These are phyloP conservation scores for Nerophis lumbriciformis DNA, from an alignment of 2,113 vertebrate species.

Conservation along the genomic window DNA sequence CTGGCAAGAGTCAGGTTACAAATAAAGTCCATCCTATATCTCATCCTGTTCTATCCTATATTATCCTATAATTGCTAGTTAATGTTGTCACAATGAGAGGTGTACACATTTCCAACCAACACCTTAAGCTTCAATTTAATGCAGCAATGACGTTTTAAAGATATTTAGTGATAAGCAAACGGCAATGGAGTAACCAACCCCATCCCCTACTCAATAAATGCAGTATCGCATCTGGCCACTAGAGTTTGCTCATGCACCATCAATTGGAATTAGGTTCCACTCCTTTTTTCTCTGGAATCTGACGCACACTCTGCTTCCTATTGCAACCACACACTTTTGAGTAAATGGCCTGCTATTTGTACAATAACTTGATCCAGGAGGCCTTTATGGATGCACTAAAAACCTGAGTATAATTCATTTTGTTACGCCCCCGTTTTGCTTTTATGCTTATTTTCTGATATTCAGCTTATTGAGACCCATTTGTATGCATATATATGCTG, in stretches of 20 bases:
- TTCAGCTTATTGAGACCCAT: slow-evolving; percentile 38
- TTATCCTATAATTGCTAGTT: no score
- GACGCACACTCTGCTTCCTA: slow-evolving; percentile 22
- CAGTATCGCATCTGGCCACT: slow-evolving; percentile 21
- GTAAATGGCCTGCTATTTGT: slow-evolving; percentile 62
- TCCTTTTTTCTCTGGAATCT: neutral
- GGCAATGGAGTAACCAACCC: neutral
- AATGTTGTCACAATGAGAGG: no score
- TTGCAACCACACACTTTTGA: slow-evolving; percentile 55
- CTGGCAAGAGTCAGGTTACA: no score
- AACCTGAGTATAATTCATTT: slow-evolving; percentile 25
- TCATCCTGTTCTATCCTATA: no score
- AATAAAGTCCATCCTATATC: no score
- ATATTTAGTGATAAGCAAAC: no score
- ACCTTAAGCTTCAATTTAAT: no score
- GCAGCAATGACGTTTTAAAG: no score
- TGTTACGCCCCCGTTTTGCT: slow-evolving; percentile 29
- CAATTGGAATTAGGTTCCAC: neutral
- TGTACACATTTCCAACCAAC: no score
- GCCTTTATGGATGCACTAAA: slow-evolving; percentile 55
- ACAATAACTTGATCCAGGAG: slow-evolving; percentile 60
- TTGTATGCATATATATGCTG: slow-evolving; percentile 28
- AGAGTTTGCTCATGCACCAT: slow-evolving; percentile 38
- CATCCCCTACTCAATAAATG: neutral
- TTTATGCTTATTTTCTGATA: slow-evolving; percentile 41